Conservation (phyloP, 2,797 vertebrate species). For the Microctenopoma steveboyesi region DNA sequence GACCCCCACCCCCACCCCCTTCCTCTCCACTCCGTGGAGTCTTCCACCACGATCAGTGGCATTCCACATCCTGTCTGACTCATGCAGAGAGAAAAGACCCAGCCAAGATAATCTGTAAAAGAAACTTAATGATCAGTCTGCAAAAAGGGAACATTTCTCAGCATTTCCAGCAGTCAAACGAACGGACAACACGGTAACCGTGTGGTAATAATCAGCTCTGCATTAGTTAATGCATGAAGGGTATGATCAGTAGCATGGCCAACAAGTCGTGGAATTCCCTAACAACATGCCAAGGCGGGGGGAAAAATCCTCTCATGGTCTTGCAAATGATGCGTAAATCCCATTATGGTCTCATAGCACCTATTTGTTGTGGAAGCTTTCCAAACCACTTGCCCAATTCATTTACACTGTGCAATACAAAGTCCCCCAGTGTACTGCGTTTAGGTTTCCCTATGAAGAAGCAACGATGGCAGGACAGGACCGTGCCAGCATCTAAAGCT, state of each 20-base stretch:
- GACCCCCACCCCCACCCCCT: background rate
- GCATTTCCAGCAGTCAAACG: background rate
- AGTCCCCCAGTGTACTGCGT: background rate
- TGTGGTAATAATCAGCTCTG: background rate
- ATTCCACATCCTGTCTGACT: conserved; percentile 71
- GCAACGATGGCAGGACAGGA: background rate
- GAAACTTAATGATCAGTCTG: background rate
- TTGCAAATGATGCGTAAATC: conserved; percentile 49
- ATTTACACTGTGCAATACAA: conserved; percentile 30
- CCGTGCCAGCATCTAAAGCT: conserved; percentile 18
- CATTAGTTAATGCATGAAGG: conserved; percentile 1
- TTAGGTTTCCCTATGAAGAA: conserved; percentile 2
- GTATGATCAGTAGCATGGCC: conserved; percentile 5
- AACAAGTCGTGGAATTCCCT: conserved; percentile 12
- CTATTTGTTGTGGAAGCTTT: conserved; percentile 28
- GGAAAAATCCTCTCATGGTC: conserved; percentile 31
- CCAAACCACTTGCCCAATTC: conserved; percentile 19
- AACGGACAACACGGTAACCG: background rate
- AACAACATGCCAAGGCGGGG: conserved; percentile 38
- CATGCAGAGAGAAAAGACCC: conserved; percentile 6
- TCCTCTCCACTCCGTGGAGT: conserved; percentile 59
- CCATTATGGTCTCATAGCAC: conserved; percentile 42
- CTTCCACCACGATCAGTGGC: conserved; percentile 44
- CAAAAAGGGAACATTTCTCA: background rate
- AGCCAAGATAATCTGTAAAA: background rate